These are phyloP conservation scores for Micoletzkya japonica DNA, from an alignment of 2,888 invertebrate genomes.

Conservation along the genomic window DNA sequence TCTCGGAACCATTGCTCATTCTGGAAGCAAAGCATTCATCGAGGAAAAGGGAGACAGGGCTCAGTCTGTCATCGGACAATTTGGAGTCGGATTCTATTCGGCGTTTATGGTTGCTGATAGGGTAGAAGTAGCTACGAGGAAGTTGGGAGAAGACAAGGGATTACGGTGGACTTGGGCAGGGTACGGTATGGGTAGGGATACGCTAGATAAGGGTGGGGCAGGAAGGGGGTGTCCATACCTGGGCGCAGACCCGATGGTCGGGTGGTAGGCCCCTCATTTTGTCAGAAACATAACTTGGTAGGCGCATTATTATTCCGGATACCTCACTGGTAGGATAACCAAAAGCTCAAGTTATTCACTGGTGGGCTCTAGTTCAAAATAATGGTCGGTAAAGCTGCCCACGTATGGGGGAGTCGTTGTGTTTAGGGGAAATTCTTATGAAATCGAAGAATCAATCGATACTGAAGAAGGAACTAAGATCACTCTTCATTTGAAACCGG, in stretches of 20 bases:
- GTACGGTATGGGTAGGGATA: slow-evolving; percentile 66
- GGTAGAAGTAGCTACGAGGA: slow-evolving; percentile 86
- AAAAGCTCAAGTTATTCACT: too few species aligned
- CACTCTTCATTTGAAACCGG: slow-evolving; percentile 81
- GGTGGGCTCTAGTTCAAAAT: too few species aligned
- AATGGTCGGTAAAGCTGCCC: too few species aligned
- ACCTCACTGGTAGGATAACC: too few species aligned
- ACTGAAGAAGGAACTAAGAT: slow-evolving; percentile 90
- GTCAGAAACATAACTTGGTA: too few species aligned
- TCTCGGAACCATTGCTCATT: slow-evolving; percentile 91
- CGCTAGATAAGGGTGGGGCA: background rate
- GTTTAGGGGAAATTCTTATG: slow-evolving; percentile 71
- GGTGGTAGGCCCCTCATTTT: too few species aligned
- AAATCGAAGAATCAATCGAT: slow-evolving; percentile 82
- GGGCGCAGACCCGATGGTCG: background rate
- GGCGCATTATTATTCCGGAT: too few species aligned
- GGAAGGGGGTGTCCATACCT: background rate
- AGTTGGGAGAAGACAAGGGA: slow-evolving; percentile 72
- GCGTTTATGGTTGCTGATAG: slow-evolving; percentile 94
- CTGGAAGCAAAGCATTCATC: slow-evolving; percentile 79
- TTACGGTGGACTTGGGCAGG: slow-evolving; percentile 89
- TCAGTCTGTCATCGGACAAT: slow-evolving; percentile 88
- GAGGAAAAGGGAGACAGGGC: slow-evolving; percentile 64
- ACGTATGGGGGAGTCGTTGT: background rate
- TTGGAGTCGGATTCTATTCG: slow-evolving; percentile 97